phyloP scores from a whole-genome alignment of 2,888 invertebrate species.

The Allolobophora icterica region DNA sequence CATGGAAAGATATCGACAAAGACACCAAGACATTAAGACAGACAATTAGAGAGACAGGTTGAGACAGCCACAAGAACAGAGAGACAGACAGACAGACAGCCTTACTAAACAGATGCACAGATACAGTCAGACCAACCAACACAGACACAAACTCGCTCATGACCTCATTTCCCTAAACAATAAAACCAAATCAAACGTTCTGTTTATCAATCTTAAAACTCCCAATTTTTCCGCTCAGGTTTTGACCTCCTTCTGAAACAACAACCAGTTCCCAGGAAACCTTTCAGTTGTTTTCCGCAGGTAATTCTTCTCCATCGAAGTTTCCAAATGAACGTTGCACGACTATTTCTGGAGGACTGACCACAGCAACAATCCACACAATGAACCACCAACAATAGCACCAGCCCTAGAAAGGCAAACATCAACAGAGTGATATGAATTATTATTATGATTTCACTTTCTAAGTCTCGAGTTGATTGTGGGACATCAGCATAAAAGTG shows the following conservation, averaged over 20 bases:
- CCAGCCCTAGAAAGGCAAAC: background rate
- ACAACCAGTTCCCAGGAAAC: background rate
- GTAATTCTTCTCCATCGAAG: background rate
- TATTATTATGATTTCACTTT: background rate
- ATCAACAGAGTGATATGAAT: background rate
- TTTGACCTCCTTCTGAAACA: background rate
- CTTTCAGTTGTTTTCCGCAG: background rate
- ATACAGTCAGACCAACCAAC: background rate
- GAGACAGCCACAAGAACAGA: no score
- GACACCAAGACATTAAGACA: background rate
- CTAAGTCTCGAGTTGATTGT: no score
- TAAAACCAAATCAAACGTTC: background rate
- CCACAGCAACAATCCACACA: slow-evolving; percentile 1
- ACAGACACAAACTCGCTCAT: background rate
- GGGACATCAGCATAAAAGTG: background rate
- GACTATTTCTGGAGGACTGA: background rate
- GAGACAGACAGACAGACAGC: background rate
- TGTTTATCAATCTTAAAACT: background rate
- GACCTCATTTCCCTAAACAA: background rate
- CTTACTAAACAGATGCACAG: background rate
- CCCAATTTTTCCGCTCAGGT: background rate
- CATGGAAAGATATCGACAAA: background rate
- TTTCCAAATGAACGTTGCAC: background rate
- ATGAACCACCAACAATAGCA: background rate
- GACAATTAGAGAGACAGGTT: no score